Evolutionary conservation across 2,888 invertebrate genomes (phyloP).

Genomic region (Nomada flava): DNA sequence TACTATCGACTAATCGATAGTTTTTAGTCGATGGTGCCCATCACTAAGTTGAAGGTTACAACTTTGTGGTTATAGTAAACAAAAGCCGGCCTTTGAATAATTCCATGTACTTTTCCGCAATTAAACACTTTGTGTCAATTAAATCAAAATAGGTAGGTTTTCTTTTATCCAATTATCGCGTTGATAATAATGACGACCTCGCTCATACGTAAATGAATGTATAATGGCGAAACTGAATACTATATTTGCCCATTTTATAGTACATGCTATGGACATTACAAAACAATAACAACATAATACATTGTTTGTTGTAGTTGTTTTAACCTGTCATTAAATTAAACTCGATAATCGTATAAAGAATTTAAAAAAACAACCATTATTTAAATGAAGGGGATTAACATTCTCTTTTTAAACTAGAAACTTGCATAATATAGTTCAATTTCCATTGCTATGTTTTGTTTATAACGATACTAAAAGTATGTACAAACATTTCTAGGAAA

Average conservation of each 20-base stretch:
- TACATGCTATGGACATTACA: neutral
- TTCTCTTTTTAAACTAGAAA: neutral
- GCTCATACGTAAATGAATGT: neutral
- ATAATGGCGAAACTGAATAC: neutral
- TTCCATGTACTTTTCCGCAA: neutral
- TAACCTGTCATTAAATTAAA: neutral
- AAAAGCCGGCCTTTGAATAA: neutral
- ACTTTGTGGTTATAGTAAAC: neutral
- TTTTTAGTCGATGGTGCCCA: no score
- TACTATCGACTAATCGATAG: no score
- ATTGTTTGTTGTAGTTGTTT: conserved; percentile 3
- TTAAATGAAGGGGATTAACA: neutral
- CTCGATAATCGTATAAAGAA: neutral
- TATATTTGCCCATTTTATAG: neutral
- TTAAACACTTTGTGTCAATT: neutral
- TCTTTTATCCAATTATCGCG: neutral
- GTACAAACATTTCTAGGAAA: neutral
- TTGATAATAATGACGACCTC: neutral
- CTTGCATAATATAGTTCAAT: neutral
- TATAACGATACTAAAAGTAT: neutral
- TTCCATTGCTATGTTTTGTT: neutral
- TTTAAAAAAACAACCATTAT: neutral
- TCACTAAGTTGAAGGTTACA: neutral
- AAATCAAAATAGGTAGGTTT: neutral
- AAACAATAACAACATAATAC: neutral